Percentiles rank a stretch among this genome's conserved stretches.
phyloP scores from a whole-genome alignment of 2,888 invertebrate species.

The Steinernema carpocapsae region DNA sequence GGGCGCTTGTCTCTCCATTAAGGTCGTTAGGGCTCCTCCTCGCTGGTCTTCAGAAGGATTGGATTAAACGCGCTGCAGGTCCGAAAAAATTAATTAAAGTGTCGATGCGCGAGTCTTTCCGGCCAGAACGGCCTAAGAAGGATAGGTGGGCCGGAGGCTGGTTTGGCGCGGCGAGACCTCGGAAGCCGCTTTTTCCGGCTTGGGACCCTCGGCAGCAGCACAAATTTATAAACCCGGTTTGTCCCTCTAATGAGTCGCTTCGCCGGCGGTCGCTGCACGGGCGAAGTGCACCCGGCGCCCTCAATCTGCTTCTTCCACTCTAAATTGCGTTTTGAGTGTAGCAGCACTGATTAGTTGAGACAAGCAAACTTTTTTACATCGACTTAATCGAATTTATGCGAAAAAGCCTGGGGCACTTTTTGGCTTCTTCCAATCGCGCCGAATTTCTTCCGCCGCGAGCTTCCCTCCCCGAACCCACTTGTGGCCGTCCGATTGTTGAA shows the following conservation, averaged over 20 bases:
- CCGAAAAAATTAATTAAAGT: slow-evolving; percentile 34
- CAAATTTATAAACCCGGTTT: slow-evolving; percentile 13
- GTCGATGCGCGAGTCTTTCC: slow-evolving; percentile 1
- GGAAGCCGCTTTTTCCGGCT: not conserved
- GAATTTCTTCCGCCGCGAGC: not conserved
- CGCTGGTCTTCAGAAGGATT: not conserved
- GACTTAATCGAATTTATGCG: slow-evolving; percentile 18
- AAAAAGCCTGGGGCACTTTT: slow-evolving; percentile 13
- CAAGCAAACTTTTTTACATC: slow-evolving; percentile 33
- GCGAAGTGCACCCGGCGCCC: not conserved
- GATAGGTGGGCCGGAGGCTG: not conserved
- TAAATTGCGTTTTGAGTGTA: slow-evolving; percentile 34
- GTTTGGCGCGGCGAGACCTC: not conserved
- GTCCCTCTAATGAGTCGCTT: slow-evolving; percentile 4
- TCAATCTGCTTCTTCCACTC: slow-evolving; percentile 12
- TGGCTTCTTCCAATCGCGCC: not conserved
- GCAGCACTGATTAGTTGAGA: slow-evolving; percentile 30
- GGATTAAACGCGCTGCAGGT: slow-evolving; percentile 26
- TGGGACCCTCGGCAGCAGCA: not conserved
- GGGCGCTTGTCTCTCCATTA: not conserved
- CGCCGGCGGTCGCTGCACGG: not conserved
- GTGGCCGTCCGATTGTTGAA: slow-evolving; percentile 30
- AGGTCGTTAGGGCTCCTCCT: not conserved
- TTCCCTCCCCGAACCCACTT: slow-evolving; percentile 2
- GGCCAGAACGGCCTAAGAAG: not conserved